These are phyloP conservation scores for Meloidogyne chitwoodi DNA, from an alignment of 1,140 invertebrate species.

Conservation along the genomic window DNA sequence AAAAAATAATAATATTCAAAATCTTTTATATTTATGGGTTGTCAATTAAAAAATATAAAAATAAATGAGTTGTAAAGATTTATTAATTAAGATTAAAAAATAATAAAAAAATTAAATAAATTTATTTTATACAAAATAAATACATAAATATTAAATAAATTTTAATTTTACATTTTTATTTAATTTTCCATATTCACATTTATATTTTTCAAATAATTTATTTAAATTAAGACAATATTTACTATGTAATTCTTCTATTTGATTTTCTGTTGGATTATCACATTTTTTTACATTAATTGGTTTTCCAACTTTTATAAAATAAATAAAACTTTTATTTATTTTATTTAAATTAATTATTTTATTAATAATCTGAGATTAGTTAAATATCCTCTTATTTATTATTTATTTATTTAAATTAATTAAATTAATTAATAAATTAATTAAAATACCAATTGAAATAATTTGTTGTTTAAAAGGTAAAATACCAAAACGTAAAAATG, in stretches of 20 bases:
- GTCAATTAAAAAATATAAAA: background rate
- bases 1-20: too few species aligned
- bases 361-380: too few species aligned
- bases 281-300: constrained; percentile 20
- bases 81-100: background rate
- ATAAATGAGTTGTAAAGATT: background rate
- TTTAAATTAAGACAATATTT: constrained; percentile 17
- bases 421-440: background rate
- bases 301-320: constrained; percentile 15
- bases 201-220: constrained; percentile 20
- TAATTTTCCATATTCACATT: constrained; percentile 8
- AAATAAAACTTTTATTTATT: too few species aligned
- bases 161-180: background rate
- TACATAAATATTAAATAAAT: background rate
- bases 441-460: constrained; percentile 20
- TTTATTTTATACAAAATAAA: background rate
- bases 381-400: too few species aligned
- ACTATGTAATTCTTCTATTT: constrained; percentile 8
- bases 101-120: background rate
- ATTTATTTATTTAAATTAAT: too few species aligned
- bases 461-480: constrained; percentile 23
- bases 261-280: constrained; percentile 10
- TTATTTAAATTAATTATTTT: background rate
- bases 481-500: constrained; percentile 1
- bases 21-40: background rate